Conservation (phyloP, 2,113 vertebrate species). For the Chlorocebus sabaeus region DNA sequence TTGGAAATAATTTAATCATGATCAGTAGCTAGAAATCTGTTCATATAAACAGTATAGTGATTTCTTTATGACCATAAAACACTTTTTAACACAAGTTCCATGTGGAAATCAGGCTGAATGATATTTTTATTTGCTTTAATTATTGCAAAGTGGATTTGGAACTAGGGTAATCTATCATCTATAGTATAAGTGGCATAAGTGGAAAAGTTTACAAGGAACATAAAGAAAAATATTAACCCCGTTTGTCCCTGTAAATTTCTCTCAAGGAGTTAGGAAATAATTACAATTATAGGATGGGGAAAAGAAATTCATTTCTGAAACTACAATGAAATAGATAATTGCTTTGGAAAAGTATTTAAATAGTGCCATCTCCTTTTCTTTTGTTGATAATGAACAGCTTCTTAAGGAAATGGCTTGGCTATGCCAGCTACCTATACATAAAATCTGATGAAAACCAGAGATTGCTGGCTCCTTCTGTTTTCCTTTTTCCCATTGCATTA, state of each 20-base stretch:
- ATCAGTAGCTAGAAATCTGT: conserved; percentile 20
- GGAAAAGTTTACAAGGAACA: not conserved
- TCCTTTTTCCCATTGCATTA: not conserved
- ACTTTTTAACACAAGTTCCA: not conserved
- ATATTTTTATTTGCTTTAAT: conserved; percentile 55
- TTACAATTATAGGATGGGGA: accelerated
- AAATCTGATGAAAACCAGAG: not conserved
- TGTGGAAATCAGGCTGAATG: not conserved
- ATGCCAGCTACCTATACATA: not conserved
- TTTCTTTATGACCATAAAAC: conserved; percentile 41
- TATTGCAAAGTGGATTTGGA: conserved; percentile 4
- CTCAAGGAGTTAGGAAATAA: not conserved
- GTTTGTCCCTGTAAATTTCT: not conserved
- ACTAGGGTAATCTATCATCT: not conserved
- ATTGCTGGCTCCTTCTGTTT: not conserved
- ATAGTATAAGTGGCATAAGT: not conserved
- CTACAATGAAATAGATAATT: not conserved
- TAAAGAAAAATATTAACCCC: not conserved
- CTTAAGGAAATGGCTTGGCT: not conserved
- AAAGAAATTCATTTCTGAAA: conserved; percentile 8
- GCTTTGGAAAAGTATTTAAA: conserved; percentile 13
- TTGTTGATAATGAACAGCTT: not conserved
- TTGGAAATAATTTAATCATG: not conserved
- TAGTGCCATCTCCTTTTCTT: not conserved
- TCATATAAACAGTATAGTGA: not conserved